Conservation (phyloP, 2,797 vertebrate species). For the Nannoperca obscura region DNA sequence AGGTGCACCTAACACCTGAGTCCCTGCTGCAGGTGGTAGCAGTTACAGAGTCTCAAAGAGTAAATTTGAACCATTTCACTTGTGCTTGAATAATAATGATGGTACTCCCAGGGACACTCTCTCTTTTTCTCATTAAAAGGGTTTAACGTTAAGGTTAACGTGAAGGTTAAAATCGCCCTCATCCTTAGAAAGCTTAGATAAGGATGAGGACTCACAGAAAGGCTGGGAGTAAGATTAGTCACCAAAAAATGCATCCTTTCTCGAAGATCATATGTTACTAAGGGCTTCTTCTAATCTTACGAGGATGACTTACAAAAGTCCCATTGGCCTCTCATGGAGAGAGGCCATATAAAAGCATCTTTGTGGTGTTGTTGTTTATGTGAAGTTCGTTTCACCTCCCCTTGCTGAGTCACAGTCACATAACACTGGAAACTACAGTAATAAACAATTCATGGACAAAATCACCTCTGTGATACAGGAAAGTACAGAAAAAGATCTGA, state of each 20-base stretch:
- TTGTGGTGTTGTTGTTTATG: neutral
- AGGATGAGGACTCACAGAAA: slow-evolving; percentile 2
- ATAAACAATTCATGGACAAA: neutral
- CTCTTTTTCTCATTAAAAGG: slow-evolving; percentile 28
- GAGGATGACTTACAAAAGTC: neutral
- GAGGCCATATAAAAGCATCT: neutral
- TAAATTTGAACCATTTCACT: slow-evolving; percentile 51
- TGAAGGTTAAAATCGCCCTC: slow-evolving; percentile 6
- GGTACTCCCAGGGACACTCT: slow-evolving; percentile 36
- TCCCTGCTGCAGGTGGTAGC: slow-evolving; percentile 32
- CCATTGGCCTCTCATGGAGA: neutral
- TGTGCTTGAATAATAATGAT: slow-evolving; percentile 46
- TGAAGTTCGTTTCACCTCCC: neutral
- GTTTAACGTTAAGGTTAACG: slow-evolving; percentile 14
- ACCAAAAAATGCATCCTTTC: neutral
- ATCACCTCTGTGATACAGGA: neutral
- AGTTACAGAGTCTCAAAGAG: slow-evolving; percentile 35
- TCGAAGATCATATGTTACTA: neutral
- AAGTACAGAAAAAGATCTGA: neutral
- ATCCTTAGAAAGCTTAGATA: neutral
- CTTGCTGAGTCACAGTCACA: neutral
- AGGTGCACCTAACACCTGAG: slow-evolving; percentile 71
- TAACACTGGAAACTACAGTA: neutral
- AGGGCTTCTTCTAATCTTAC: slow-evolving; percentile 7
- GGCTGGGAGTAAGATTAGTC: neutral